Evolutionary conservation across 2,113 vertebrate genomes (phyloP).

Genomic region (Philantomba maxwellii): DNA sequence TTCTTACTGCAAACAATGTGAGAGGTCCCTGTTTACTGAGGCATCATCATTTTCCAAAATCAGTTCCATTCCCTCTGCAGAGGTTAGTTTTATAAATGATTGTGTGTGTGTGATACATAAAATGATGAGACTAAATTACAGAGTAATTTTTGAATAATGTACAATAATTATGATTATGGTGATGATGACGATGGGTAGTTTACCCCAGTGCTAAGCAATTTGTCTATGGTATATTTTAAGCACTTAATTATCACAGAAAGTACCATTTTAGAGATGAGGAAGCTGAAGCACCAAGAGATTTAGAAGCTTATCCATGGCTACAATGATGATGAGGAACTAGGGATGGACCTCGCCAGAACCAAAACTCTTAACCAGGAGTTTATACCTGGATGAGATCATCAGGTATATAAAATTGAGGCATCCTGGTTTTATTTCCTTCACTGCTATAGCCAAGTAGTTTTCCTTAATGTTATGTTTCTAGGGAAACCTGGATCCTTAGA

Average conservation of each 20-base stretch:
- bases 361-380: neutral
- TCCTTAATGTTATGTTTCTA: neutral
- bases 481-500: neutral
- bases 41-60: neutral
- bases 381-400: neutral
- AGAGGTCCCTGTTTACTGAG: neutral
- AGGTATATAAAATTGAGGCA: neutral
- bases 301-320: neutral
- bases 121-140: neutral
- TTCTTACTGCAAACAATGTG: neutral
- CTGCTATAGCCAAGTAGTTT: neutral
- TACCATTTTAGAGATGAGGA: neutral
- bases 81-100: neutral
- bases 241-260: neutral
- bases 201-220: neutral
- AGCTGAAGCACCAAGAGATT: neutral
- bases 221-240: neutral
- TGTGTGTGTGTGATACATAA: neutral
- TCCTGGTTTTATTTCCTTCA: neutral
- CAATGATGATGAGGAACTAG: neutral
- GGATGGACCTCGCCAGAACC: neutral
- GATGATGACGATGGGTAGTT: neutral
- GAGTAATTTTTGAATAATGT: neutral
- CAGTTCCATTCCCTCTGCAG: neutral
- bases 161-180: neutral